Percentiles rank a stretch among this genome's conserved stretches.
Conservation (phyloP, 2,888 invertebrate species). For the Agrochola lota region DNA sequence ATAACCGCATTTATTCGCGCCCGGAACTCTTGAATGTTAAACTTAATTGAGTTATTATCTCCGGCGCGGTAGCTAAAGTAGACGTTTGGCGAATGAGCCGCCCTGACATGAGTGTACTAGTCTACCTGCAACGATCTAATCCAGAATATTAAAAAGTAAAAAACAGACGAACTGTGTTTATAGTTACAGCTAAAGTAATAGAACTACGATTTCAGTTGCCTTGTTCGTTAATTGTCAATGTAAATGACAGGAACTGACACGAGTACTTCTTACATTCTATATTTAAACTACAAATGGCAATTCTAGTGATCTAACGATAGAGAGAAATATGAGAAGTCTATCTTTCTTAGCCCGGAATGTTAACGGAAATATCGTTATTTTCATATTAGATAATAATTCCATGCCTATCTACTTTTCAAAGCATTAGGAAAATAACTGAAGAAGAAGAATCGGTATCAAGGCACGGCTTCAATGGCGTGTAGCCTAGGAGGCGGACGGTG, state of each 20-base stretch:
- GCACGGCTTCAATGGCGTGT: conserved; percentile 57
- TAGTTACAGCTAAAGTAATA: conserved; percentile 24
- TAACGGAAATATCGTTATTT: conserved; percentile 6
- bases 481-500: conserved; percentile 44
- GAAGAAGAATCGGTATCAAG: conserved; percentile 54
- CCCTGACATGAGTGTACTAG: conserved; percentile 50
- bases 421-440: conserved; percentile 43
- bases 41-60: conserved; percentile 86
- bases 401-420: conserved; percentile 33
- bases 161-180: conserved; percentile 27
- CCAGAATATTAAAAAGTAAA: conserved; percentile 47
- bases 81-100: conserved; percentile 14
- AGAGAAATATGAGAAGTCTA: neutral
- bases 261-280: neutral
- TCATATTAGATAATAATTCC: conserved; percentile 24
- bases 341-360: neutral
- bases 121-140: conserved; percentile 48
- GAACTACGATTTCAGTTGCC: conserved; percentile 18
- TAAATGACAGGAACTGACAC: neutral
- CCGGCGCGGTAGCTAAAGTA: conserved; percentile 50
- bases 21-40: conserved; percentile 83
- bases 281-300: conserved; percentile 17
- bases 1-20: conserved; percentile 85
- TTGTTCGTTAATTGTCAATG: conserved; percentile 11
- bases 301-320: conserved; percentile 15